Evolutionary conservation across 2,797 vertebrate genomes (phyloP).

Genomic region (Microchirus variegatus): DNA sequence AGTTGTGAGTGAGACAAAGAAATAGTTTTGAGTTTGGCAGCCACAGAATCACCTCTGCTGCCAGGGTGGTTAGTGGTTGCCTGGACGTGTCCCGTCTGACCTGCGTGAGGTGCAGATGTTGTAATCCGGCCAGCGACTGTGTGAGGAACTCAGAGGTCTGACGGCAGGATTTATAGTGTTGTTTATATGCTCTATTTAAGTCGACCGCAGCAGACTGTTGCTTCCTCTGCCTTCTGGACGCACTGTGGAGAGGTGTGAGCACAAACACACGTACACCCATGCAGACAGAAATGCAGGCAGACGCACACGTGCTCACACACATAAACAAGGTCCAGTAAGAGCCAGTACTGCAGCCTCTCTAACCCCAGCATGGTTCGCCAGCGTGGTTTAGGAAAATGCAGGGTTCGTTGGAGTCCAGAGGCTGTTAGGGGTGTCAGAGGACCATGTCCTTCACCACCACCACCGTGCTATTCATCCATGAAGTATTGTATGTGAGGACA

Average conservation of each 20-base stretch:
- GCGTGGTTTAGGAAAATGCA: slow-evolving; percentile 59
- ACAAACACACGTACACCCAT: slow-evolving; percentile 10
- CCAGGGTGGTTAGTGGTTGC: slow-evolving; percentile 53
- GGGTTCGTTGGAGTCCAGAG: slow-evolving; percentile 42
- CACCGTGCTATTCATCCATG: not conserved
- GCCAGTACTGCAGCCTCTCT: slow-evolving; percentile 38
- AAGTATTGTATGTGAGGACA: slow-evolving; percentile 10
- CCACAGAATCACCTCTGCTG: slow-evolving; percentile 49
- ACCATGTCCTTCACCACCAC: slow-evolving; percentile 21
- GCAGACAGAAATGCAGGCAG: slow-evolving; percentile 24
- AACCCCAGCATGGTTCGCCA: slow-evolving; percentile 37
- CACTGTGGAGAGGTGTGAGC: slow-evolving; percentile 42
- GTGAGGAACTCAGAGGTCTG: slow-evolving; percentile 63
- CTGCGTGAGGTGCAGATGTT: slow-evolving; percentile 56
- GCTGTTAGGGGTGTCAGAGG: slow-evolving; percentile 39
- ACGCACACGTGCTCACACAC: slow-evolving; percentile 22
- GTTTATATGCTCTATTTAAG: slow-evolving; percentile 73
- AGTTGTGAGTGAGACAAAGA: slow-evolving; percentile 42
- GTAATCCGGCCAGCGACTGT: slow-evolving; percentile 60
- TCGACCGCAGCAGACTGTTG: slow-evolving; percentile 70
- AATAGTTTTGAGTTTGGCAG: slow-evolving; percentile 42
- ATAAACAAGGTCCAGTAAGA: slow-evolving; percentile 63
- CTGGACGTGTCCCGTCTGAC: slow-evolving; percentile 50
- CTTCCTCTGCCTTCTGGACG: slow-evolving; percentile 61
- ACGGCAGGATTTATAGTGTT: slow-evolving; percentile 76